phyloP scores from a whole-genome alignment of 1,140 invertebrate genomes.

The Lepidurus couesii region DNA sequence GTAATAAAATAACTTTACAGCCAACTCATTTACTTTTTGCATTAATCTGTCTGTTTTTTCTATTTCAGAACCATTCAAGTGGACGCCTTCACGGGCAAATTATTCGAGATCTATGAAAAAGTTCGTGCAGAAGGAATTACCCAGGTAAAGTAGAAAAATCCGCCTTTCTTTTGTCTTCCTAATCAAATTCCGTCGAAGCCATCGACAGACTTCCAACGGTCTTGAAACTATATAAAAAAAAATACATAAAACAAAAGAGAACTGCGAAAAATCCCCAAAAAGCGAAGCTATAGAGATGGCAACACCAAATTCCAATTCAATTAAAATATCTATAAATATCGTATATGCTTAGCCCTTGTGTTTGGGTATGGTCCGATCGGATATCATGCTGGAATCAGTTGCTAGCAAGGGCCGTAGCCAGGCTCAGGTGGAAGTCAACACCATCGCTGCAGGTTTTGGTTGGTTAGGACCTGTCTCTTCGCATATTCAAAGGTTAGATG shows the following conservation, averaged over 20 bases:
- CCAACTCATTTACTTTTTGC: not conserved
- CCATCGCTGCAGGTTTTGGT: conserved; percentile 90
- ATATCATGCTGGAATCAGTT: conserved; percentile 67
- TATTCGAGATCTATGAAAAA: conserved; percentile 78
- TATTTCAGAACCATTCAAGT: conserved; percentile 71
- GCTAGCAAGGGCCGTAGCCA: conserved; percentile 42
- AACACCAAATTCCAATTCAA: not conserved
- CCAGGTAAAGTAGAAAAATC: conserved; percentile 54
- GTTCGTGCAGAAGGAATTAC: conserved; percentile 67
- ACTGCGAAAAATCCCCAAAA: not conserved
- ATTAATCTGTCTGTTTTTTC: conserved; percentile 14
- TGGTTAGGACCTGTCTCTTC: conserved; percentile 71
- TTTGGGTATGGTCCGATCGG: conserved; percentile 66
- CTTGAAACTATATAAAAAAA: no score
- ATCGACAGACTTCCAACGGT: no score
- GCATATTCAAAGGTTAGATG: conserved; percentile 62
- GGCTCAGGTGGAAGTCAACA: conserved; percentile 89
- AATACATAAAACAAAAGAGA: no score
- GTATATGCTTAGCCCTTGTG: conserved; percentile 53
- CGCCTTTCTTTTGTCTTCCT: no score
- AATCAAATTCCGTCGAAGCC: no score
- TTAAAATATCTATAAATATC: not conserved
- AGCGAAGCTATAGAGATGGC: conserved; percentile 10
- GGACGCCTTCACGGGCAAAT: conserved; percentile 74
- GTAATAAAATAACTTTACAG: conserved; percentile 43